These are phyloP conservation scores for Proterorhinus semilunaris DNA, from an alignment of 2,113 vertebrate species.

Conservation along the genomic window DNA sequence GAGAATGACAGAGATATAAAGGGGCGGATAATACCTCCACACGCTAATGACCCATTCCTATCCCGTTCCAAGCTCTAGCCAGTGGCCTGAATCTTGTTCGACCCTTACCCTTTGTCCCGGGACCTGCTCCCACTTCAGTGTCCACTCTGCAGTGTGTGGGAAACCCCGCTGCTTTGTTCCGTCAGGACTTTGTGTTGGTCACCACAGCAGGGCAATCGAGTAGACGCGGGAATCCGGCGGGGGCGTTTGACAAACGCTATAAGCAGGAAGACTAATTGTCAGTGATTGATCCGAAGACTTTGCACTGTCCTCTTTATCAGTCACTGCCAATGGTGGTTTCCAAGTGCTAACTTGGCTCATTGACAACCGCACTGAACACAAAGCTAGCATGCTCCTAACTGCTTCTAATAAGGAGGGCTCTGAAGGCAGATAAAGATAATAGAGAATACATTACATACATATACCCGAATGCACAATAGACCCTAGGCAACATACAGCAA, in stretches of 20 bases:
- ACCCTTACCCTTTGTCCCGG: constrained; percentile 64
- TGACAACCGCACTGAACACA: background rate
- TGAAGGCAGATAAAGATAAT: too few species aligned
- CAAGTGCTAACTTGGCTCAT: background rate
- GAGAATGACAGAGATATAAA: too few species aligned
- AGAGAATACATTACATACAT: too few species aligned
- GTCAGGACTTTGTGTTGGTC: constrained; percentile 61
- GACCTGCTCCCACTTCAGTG: constrained; percentile 39
- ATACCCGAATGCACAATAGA: too few species aligned
- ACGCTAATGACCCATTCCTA: constrained; percentile 7
- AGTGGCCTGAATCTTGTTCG: constrained; percentile 36
- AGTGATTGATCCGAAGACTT: constrained; percentile 37
- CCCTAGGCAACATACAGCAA: too few species aligned
- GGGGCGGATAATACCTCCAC: background rate
- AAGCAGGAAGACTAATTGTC: constrained; percentile 10
- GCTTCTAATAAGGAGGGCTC: background rate
- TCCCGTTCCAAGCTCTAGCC: constrained; percentile 30
- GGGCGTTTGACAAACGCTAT: constrained; percentile 23
- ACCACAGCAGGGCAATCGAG: constrained; percentile 49
- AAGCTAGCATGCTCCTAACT: background rate
- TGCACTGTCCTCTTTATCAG: constrained; percentile 2
- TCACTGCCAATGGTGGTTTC: background rate
- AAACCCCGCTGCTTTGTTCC: constrained; percentile 66
- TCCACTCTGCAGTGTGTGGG: constrained; percentile 67
- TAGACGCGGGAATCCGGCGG: constrained; percentile 17